These are phyloP conservation scores for Macropus fuliginosus DNA, from an alignment of 2,797 vertebrate species.

Conservation along the genomic window DNA sequence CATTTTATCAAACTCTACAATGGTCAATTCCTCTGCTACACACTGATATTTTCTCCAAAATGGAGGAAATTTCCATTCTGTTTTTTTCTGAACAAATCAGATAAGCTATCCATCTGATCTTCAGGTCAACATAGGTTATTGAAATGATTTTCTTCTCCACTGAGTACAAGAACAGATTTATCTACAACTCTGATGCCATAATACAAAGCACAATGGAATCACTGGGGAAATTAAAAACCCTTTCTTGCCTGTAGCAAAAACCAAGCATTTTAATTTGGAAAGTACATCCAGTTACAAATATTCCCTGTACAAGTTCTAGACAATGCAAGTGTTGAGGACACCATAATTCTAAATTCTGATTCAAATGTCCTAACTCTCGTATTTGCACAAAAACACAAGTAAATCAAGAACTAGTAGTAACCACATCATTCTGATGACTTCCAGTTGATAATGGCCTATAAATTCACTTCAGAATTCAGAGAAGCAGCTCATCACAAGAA, in stretches of 20 bases:
- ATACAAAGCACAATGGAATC: constrained; percentile 10
- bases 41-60: neutral
- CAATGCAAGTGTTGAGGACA: neutral
- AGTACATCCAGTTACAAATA: constrained; percentile 21
- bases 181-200: neutral
- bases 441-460: neutral
- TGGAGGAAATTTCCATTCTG: neutral
- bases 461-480: neutral
- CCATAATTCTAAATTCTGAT: constrained; percentile 30
- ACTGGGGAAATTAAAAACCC: constrained; percentile 32
- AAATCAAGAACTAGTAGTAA: neutral
- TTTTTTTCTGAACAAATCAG: constrained; percentile 9
- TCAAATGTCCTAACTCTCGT: constrained; percentile 10
- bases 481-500: neutral
- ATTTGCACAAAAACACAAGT: neutral
- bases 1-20: neutral
- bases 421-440: neutral
- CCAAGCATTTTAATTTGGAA: constrained; percentile 39
- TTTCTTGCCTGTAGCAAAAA: neutral
- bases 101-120: neutral
- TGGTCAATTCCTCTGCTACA: neutral
- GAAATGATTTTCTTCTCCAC: neutral
- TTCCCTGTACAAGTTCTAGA: neutral
- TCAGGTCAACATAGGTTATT: neutral
- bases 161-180: constrained; percentile 2